Percentiles rank a stretch among this genome's conserved stretches.
These are phyloP conservation scores for Eufriesea mexicana DNA, from an alignment of 1,140 invertebrate species.

Conservation along the genomic window DNA sequence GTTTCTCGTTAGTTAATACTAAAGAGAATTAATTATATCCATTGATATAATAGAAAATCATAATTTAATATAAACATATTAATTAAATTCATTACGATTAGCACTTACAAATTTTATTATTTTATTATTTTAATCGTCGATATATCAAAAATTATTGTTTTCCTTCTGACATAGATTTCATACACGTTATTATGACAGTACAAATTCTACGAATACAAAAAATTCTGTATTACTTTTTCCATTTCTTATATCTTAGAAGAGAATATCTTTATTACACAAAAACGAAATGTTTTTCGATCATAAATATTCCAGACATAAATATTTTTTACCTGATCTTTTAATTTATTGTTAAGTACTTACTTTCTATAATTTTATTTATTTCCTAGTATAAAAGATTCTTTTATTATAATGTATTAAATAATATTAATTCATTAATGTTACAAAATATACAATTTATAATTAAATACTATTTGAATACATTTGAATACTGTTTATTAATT, in stretches of 20 bases:
- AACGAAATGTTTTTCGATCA: not conserved
- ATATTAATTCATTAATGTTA: not conserved
- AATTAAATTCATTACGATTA: not conserved
- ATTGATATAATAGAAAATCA: not conserved
- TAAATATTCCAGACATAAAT: not conserved
- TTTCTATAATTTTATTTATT: not conserved
- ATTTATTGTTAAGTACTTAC: not conserved
- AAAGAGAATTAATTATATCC: constrained; percentile 8
- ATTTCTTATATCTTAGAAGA: not conserved
- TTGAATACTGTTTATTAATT: not conserved
- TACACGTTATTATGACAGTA: constrained; percentile 1
- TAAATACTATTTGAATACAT: not conserved
- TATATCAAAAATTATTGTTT: constrained; percentile 12
- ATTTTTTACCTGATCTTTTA: not conserved
- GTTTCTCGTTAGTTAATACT: constrained; percentile 4
- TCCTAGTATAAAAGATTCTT: not conserved
- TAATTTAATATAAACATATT: not conserved
- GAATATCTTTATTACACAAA: not conserved
- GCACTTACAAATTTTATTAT: not conserved
- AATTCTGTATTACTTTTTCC: not conserved
- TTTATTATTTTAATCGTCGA: not conserved
- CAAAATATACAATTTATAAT: not conserved
- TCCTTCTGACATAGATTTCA: constrained; percentile 1
- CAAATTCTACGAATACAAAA: not conserved
- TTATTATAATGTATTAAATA: not conserved